These are phyloP conservation scores for Vidua chalybeata DNA, from an alignment of 2,113 vertebrate genomes.

Conservation along the genomic window DNA sequence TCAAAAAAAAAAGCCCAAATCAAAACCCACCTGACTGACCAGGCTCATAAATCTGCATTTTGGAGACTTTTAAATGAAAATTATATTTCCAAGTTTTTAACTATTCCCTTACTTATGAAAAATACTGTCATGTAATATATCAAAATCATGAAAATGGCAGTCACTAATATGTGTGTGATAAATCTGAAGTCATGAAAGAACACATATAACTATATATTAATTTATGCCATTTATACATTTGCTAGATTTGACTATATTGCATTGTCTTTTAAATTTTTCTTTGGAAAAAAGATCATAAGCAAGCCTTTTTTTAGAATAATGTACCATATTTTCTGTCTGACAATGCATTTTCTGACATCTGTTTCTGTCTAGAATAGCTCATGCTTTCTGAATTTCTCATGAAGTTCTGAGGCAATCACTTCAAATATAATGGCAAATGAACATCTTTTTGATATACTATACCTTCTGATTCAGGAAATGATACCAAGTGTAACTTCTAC, in stretches of 20 bases:
- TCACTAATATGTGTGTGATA: background rate
- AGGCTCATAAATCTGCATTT: background rate
- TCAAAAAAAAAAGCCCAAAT: background rate
- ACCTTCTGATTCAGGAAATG: background rate
- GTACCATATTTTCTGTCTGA: background rate
- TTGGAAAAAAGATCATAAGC: background rate
- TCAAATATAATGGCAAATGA: background rate
- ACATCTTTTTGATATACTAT: background rate
- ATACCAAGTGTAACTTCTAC: background rate
- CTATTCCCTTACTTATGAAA: background rate
- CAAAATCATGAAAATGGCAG: background rate
- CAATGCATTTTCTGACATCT: background rate
- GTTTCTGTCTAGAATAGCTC: background rate
- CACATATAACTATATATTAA: fast-evolving
- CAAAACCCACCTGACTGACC: background rate
- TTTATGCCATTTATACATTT: background rate
- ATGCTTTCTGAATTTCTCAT: background rate
- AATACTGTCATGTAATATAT: background rate
- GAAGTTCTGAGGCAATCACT: background rate
- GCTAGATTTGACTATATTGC: background rate
- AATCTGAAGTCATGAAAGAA: background rate
- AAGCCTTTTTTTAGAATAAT: background rate
- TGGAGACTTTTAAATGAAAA: background rate
- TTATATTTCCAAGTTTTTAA: background rate
- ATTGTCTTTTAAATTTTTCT: background rate